A percentile compares a stretch with the other conserved stretches of the same genome.
These are phyloP conservation scores for Trimorus sp. DNA, from an alignment of 2,888 invertebrate genomes.

Conservation along the genomic window DNA sequence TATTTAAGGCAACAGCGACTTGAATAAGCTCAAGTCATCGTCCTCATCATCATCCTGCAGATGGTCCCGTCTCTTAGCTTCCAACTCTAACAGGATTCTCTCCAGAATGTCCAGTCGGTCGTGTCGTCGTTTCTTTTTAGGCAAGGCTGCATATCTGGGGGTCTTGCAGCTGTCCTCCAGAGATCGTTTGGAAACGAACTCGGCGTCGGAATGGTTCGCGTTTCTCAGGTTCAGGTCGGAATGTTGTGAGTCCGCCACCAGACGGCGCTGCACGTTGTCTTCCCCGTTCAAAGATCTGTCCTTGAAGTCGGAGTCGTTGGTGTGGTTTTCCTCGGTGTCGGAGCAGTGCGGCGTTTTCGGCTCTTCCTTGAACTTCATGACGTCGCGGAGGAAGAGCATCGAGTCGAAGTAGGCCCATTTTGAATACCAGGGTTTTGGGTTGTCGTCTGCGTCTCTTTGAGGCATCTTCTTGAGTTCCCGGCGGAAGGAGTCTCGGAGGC, in stretches of 20 bases:
- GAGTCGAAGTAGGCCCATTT: slow-evolving; percentile 63
- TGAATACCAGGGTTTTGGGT: slow-evolving; percentile 45
- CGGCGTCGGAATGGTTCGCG: slow-evolving; percentile 23
- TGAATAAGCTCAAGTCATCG: slow-evolving; percentile 60
- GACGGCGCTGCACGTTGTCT: slow-evolving; percentile 34
- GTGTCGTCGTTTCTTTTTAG: slow-evolving; percentile 46
- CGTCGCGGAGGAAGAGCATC: slow-evolving; percentile 51
- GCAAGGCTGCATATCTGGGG: slow-evolving; percentile 3
- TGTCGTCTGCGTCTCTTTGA: slow-evolving; percentile 30
- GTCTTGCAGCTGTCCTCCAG: slow-evolving; percentile 7
- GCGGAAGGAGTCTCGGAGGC: slow-evolving; percentile 60
- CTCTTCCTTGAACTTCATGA: slow-evolving; percentile 61
- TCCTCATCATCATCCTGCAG: slow-evolving; percentile 46
- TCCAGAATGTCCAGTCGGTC: slow-evolving; percentile 50
- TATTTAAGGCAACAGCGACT: slow-evolving; percentile 56
- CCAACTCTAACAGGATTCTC: slow-evolving; percentile 46
- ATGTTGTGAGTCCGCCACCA: slow-evolving; percentile 42
- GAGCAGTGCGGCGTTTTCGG: slow-evolving; percentile 51
- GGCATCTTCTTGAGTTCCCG: slow-evolving; percentile 64
- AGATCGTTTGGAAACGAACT: slow-evolving; percentile 28
- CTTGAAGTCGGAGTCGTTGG: slow-evolving; percentile 54
- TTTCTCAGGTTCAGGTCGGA: slow-evolving; percentile 31
- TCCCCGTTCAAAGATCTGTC: slow-evolving; percentile 41
- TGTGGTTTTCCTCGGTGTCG: slow-evolving; percentile 54
- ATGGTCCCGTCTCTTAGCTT: slow-evolving; percentile 39